phyloP scores from a whole-genome alignment of 2,113 vertebrate genomes.

The Leptodactylus fuscus region DNA sequence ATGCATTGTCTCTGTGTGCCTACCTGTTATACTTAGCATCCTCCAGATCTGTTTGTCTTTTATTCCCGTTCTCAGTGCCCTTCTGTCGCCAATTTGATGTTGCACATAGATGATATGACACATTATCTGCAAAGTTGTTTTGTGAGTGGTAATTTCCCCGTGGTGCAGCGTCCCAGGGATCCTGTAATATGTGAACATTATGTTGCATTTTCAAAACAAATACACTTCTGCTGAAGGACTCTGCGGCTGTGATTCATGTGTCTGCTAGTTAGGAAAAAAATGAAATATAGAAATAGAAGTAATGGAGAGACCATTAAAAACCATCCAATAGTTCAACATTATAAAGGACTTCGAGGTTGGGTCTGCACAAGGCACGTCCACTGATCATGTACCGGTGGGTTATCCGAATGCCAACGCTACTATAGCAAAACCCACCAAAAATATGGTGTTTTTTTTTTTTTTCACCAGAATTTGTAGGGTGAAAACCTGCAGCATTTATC shows the following conservation, averaged over 20 bases:
- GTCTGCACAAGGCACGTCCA: too few species aligned
- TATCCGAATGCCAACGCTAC: too few species aligned
- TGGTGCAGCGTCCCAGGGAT: constrained; percentile 39
- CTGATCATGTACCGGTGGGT: too few species aligned
- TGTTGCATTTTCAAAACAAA: constrained; percentile 52
- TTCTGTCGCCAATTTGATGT: constrained; percentile 50
- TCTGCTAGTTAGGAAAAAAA: not conserved
- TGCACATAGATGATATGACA: constrained; percentile 50
- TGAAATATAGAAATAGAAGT: not conserved
- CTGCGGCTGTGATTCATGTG: not conserved
- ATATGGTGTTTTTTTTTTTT: too few species aligned
- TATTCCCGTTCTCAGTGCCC: constrained; percentile 27
- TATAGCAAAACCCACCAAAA: too few species aligned
- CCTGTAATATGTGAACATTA: constrained; percentile 52
- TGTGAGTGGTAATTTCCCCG: constrained; percentile 51
- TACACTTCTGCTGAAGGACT: constrained; percentile 31
- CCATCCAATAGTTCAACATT: too few species aligned
- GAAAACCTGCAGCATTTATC: too few species aligned
- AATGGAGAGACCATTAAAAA: not conserved
- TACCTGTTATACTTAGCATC: constrained; percentile 38
- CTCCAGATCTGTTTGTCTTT: constrained; percentile 18
- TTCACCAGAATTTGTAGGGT: too few species aligned
- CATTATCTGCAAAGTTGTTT: constrained; percentile 49
- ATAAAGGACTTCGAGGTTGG: too few species aligned
- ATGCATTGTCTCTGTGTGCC: constrained; percentile 36